Evolutionary conservation across 2,888 invertebrate genomes (phyloP), one percentile per base, ranked within the genome.

Genomic region (Papilio gigon): DNA sequence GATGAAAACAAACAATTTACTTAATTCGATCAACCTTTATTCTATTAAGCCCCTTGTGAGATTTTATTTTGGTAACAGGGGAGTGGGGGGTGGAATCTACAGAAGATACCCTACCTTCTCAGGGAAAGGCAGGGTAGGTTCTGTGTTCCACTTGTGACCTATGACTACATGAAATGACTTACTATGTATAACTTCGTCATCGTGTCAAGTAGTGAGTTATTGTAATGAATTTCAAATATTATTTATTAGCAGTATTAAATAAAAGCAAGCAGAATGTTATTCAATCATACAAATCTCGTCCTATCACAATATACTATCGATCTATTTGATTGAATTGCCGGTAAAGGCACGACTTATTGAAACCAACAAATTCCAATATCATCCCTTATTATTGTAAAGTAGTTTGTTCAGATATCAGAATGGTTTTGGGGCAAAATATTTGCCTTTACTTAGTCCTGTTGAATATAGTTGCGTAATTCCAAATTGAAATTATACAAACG

Each of bases 311-410:
- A n/a, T 27, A 53, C 14, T 25, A 27, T 27, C 5, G 30, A 56
- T 56, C 27, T 56, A 56, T 56, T 17, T 56, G 17, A 56, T 56
- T 56, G 30, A 27, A 56, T 56, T 14, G 53, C 12, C 53, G 14
- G 53, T 30, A 9, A 56, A 30, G 30, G n/a, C 30, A 27, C 22
- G 27, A 27, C 50, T 56, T 56, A 56, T 56, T 56, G 53, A 53
- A 27, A 50, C 25, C 50, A 53, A 30, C 30, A 56, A 56, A 56
- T 56, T 56, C 53, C 53, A 56, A 56, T 56, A 56, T 30, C 53
- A 56, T 56, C 30, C 30, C 27, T n/a, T 53, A 30, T 56, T 56
- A 56, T 56, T 56, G 30, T 56, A 30, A 56, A 56, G 53, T 30
- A 56, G 17, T 56, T 56, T 27, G 53, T 30, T 56, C n/a, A 30